Base-by-base conservation (phyloP, 2,888 invertebrate genomes). In the Synanthedon formicaeformis region DNA sequence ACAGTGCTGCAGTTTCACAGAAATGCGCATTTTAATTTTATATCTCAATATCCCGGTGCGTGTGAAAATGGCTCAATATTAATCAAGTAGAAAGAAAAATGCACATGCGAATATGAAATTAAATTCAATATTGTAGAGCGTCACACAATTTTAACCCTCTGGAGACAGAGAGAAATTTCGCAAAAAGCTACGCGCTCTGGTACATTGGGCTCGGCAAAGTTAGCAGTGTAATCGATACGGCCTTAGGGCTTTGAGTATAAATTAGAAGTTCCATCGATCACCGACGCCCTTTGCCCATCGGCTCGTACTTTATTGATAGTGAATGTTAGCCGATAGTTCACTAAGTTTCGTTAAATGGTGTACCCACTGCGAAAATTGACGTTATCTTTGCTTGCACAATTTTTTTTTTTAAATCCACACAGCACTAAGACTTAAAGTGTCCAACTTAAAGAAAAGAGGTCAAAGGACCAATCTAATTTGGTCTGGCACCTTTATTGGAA, bases 241-340 rank as follows among this genome's bases (percentile, higher is more conserved):
- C 86, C 86, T 83, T 72, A 82, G 86, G 86, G 86, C 78, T 83
- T 87, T 84, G 81, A 73, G 72, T 80, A 82, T 83, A 81, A 85
- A 84, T 86, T 85, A 86, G 84, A 78, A 82, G 77, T 79, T 74
- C 86, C 85, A 87, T 87, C 86, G 78, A 87, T 87, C 86, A 87
- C 81, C 54, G 74, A 60, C 76, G 78, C 83, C 83, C 86, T 85
- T 79, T 82, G 85, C 86, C 85, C 85, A 85, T 68, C 78, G 76
- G 77, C 74, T 82, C 80, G 80, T 81, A 76, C 73, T 78, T 83
- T 84, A 85, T 83, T 75, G 79, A 82, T 83, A 84, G 78, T 76
- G 76, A 76, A 78, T 81, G 81, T 80, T 81, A 72, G 67, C 67
- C 75, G 73, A 79, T 79, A 82, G 81, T 81, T 82, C 70, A 71